Conservation (phyloP, 2,797 vertebrate genomes). For the Microctenopoma lineatum region DNA sequence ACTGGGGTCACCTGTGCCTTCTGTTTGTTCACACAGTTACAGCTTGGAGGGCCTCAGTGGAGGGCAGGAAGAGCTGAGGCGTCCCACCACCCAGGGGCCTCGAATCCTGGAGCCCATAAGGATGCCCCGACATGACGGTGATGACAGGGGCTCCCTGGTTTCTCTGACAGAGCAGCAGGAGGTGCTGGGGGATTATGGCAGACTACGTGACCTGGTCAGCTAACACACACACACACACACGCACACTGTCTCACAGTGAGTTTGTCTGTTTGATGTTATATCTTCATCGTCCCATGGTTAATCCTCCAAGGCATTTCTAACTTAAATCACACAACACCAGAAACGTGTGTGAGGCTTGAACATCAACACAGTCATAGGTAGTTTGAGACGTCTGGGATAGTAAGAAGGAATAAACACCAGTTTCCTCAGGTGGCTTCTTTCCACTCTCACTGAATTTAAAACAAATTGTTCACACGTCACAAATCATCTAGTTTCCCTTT, state of each 20-base stretch:
- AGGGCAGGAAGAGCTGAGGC: slow-evolving; percentile 79
- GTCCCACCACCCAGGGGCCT: slow-evolving; percentile 70
- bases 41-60: slow-evolving; percentile 93
- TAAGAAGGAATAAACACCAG: slow-evolving; percentile 53
- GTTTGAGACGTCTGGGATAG: slow-evolving; percentile 46
- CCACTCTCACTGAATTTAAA: slow-evolving; percentile 35
- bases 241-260: background rate
- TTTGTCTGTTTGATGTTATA: slow-evolving; percentile 33
- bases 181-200: slow-evolving; percentile 81
- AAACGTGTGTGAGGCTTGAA: slow-evolving; percentile 34
- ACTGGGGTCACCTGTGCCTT: slow-evolving; percentile 37
- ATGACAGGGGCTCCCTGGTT: slow-evolving; percentile 87
- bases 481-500: slow-evolving; percentile 49
- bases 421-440: slow-evolving; percentile 37
- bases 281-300: slow-evolving; percentile 16
- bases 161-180: slow-evolving; percentile 90
- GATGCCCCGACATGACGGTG: slow-evolving; percentile 76
- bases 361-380: slow-evolving; percentile 46
- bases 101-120: slow-evolving; percentile 77
- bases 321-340: slow-evolving; percentile 27
- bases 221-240: slow-evolving; percentile 12
- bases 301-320: slow-evolving; percentile 24
- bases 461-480: slow-evolving; percentile 24
- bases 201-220: slow-evolving; percentile 84
- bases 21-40: slow-evolving; percentile 86